Conservation (phyloP, 2,113 vertebrate genomes). For the Sphyrna mokarran region DNA sequence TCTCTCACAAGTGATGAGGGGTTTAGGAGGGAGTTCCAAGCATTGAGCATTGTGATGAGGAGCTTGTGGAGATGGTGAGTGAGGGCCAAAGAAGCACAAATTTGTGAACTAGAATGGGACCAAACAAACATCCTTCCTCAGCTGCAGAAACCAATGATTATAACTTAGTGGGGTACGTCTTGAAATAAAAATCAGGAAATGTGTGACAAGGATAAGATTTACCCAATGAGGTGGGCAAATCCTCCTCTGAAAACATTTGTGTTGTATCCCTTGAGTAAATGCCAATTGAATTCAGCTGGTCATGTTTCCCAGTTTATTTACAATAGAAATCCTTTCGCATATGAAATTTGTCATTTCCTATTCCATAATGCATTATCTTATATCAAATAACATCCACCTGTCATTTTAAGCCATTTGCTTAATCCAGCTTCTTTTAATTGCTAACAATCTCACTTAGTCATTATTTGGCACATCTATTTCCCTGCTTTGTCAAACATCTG, state of each 20-base stretch:
- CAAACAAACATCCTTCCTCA: neutral
- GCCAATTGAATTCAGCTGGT: neutral
- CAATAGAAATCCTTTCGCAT: neutral
- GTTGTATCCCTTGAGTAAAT: neutral
- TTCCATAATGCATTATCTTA: neutral
- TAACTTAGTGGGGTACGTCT: no score
- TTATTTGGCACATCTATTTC: neutral
- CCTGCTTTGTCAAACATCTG: neutral
- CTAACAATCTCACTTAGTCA: neutral
- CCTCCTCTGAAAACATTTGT: neutral
- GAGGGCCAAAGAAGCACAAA: neutral
- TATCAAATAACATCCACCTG: neutral
- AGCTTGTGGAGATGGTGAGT: neutral
- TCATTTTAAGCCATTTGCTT: neutral
- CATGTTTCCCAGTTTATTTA: neutral
- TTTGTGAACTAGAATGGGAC: neutral
- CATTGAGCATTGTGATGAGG: neutral
- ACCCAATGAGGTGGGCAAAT: neutral
- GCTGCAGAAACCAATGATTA: neutral
- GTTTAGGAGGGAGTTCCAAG: neutral
- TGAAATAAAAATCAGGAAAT: neutral
- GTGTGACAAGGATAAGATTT: neutral
- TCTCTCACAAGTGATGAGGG: neutral
- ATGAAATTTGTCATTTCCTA: neutral
- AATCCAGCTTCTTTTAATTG: neutral